phyloP scores from a whole-genome alignment of 2,888 invertebrate genomes.

The Gryllus longicercus region DNA sequence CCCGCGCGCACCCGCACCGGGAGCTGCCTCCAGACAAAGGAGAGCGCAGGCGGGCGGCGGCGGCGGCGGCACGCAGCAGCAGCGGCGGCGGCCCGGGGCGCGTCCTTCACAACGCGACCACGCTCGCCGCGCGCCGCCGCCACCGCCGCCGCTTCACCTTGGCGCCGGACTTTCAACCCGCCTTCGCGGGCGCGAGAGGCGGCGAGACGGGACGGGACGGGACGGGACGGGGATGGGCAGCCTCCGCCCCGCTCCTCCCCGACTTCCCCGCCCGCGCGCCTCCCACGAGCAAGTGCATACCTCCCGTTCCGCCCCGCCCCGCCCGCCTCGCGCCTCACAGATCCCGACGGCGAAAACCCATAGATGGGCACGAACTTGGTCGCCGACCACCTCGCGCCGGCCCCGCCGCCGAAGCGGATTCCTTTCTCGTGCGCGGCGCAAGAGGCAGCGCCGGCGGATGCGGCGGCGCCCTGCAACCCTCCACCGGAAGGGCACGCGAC shows the following conservation, averaged over 20 bases:
- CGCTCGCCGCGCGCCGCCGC: constrained; percentile 25
- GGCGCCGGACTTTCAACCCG: constrained; percentile 37
- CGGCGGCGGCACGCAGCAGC: neutral
- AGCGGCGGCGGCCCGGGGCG: neutral
- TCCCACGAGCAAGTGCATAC: constrained; percentile 20
- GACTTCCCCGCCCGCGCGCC: neutral
- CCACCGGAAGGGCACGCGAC: no score
- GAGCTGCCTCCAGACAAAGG: constrained; percentile 18
- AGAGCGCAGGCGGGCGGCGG: neutral
- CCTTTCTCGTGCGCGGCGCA: neutral
- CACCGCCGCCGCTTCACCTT: constrained; percentile 33
- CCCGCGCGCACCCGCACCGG: constrained; percentile 21
- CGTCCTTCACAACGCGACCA: constrained; percentile 29
- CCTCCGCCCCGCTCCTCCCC: constrained; percentile 20
- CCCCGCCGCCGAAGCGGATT: neutral
- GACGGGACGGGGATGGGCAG: constrained; percentile 44
- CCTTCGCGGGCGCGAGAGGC: constrained; percentile 43
- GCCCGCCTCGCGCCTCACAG: neutral
- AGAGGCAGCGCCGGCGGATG: no score
- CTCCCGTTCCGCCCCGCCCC: neutral
- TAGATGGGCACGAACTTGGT: neutral
- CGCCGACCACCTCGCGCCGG: neutral
- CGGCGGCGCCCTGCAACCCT: no score
- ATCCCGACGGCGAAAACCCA: constrained; percentile 19
- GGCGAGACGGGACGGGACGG: constrained; percentile 50